phyloP scores from a whole-genome alignment of 2,888 invertebrate genomes.

The Autographa pulchrina region DNA sequence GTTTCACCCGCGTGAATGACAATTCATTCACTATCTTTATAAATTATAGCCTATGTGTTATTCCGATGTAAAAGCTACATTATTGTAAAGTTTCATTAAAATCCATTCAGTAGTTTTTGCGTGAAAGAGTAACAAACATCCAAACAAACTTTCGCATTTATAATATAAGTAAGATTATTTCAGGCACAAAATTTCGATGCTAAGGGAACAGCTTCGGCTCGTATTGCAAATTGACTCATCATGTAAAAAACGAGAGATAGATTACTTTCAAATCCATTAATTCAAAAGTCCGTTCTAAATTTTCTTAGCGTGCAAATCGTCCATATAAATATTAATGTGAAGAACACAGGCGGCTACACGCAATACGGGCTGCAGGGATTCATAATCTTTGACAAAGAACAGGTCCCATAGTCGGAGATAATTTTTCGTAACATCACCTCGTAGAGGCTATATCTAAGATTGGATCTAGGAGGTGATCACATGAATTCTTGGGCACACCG shows the following conservation, averaged over 20 bases:
- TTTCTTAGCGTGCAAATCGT: conserved; percentile 54
- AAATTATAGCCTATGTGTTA: too few species aligned
- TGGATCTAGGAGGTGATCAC: conserved; percentile 86
- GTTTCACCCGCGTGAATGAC: too few species aligned
- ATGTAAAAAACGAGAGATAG: conserved; percentile 34
- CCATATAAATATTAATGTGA: conserved; percentile 68
- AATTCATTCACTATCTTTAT: too few species aligned
- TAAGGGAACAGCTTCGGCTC: conserved; percentile 18
- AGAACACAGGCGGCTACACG: conserved; percentile 64
- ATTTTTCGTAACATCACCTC: conserved; percentile 86
- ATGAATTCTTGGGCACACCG: conserved; percentile 87
- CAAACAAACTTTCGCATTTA: too few species aligned
- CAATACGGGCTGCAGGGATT: conserved; percentile 66
- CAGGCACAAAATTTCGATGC: conserved; percentile 37
- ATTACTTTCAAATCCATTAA: conserved; percentile 53
- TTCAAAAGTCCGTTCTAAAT: conserved; percentile 49
- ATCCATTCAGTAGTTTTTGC: too few species aligned
- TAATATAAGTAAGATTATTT: conserved; percentile 14
- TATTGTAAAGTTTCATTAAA: too few species aligned
- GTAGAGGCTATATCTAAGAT: conserved; percentile 82
- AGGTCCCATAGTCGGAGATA: conserved; percentile 76
- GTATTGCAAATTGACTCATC: conserved; percentile 22
- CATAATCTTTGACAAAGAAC: conserved; percentile 82
- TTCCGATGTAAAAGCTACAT: too few species aligned
- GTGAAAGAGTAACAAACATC: too few species aligned